These are phyloP conservation scores for Hipposideros larvatus DNA, from an alignment of 2,797 vertebrate species.

Conservation along the genomic window DNA sequence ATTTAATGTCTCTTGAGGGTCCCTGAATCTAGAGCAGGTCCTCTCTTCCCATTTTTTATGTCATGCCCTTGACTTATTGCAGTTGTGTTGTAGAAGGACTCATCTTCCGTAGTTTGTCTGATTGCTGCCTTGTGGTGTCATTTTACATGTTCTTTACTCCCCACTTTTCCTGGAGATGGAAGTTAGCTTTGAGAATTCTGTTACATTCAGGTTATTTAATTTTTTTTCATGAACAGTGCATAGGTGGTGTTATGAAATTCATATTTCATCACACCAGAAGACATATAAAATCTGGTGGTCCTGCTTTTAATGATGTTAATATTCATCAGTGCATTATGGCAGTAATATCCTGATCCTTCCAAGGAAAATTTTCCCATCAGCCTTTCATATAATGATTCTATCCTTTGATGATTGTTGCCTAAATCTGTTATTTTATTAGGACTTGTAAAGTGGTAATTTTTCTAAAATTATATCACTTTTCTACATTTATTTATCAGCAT, in stretches of 20 bases:
- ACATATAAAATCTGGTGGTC: not conserved
- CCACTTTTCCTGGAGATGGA: constrained; percentile 19
- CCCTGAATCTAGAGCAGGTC: constrained; percentile 46
- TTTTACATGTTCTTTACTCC: constrained; percentile 29
- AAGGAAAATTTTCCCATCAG: constrained; percentile 45
- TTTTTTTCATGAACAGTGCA: not conserved
- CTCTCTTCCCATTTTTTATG: constrained; percentile 4
- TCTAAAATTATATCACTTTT: constrained; percentile 14
- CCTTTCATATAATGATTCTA: constrained; percentile 1
- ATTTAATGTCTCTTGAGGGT: constrained; percentile 5
- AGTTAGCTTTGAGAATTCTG: not conserved
- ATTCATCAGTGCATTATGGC: not conserved
- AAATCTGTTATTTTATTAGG: constrained; percentile 26
- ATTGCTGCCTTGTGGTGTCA: constrained; percentile 7
- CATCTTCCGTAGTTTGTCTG: not conserved
- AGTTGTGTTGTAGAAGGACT: not conserved
- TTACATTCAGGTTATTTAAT: not conserved
- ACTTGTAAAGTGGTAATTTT: not conserved
- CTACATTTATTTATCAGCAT: constrained; percentile 16
- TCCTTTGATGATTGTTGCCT: not conserved
- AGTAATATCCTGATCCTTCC: not conserved
- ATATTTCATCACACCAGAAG: constrained; percentile 28
- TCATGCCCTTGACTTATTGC: constrained; percentile 14
- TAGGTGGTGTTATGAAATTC: constrained; percentile 19
- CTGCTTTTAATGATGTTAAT: constrained; percentile 41